These are phyloP conservation scores for Rissa tridactyla DNA, from an alignment of 2,113 vertebrate genomes.

Conservation along the genomic window DNA sequence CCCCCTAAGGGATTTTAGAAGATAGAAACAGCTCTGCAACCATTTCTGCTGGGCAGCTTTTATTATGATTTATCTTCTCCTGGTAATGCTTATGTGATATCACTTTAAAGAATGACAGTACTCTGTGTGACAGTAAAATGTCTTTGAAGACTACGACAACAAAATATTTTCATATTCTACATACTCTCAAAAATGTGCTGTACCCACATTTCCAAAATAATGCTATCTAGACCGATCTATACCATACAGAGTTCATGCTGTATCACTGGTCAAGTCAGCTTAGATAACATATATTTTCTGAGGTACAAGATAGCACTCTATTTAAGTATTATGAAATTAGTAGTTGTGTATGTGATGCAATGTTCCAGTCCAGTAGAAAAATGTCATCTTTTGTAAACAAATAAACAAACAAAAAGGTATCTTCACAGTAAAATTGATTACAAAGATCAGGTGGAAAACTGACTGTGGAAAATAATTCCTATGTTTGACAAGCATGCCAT, in stretches of 20 bases:
- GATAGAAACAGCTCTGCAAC: background rate
- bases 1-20: background rate
- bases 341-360: background rate
- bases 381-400: background rate
- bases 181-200: background rate
- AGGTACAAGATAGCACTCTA: background rate
- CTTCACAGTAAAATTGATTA: background rate
- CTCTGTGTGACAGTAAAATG: background rate
- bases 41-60: background rate
- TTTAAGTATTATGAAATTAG: background rate
- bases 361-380: background rate
- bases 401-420: background rate
- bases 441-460: background rate
- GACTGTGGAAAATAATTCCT: background rate
- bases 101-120: background rate
- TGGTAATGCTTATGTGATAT: background rate
- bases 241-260: background rate
- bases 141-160: background rate
- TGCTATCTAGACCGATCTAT: background rate
- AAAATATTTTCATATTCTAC: background rate
- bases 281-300: background rate
- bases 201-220: background rate
- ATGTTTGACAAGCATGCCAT: background rate
- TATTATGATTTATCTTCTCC: slow-evolving; percentile 10
- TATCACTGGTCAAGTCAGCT: background rate